Evolutionary conservation across 2,888 invertebrate species (phyloP), one percentile per base, ranked within the genome.

Genomic region (Linnaemya tessellans): DNA sequence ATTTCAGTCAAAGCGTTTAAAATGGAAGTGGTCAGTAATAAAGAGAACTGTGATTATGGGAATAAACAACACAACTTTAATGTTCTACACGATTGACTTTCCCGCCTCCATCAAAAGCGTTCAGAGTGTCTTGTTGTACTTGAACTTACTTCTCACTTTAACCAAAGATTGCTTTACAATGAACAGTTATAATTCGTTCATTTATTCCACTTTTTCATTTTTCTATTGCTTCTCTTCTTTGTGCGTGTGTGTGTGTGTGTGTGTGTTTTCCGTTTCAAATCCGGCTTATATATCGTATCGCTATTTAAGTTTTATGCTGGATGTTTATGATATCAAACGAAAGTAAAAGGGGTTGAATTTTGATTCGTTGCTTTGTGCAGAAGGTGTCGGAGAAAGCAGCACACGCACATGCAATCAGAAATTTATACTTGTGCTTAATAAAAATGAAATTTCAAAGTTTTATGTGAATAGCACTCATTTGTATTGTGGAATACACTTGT

Each of bases 301-400:
- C 82, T 62, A 75, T 71, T 82, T 67, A 67, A 80, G 64, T 65
- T 65, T 38, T 10, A 5, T 51, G 22, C 18, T 58, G 41, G 70
- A 71, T 64, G 70, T 82, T 85, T 75, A 20, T 56, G 46, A 65
- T 65, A 84, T 81, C 49, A 71, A 80, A 74, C 41, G 74, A 74
- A 80, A 79, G 84, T 68, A 35, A 83, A 78, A 74, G 81, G 85
- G 79, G 74, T 75, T 64, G 65, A 67, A 56, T 60, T 78, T 56
- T 56, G 25, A 85, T 60, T 43, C 58, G 60, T 46, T 77, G 38
- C 13, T 43, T 35, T 1, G 43, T 51, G 7, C 7, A 10, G 2
- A 81, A 82, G 77, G 75, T 82, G 20, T 18, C 41, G 25, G 65
- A 18, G 30, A 13, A 20, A 11, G 18, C 13, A 20, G 41, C 25